A percentile compares a stretch with the other conserved stretches of the same genome.
Conservation (phyloP, 2,113 vertebrate genomes). For the Paramisgurnus dabryanus region DNA sequence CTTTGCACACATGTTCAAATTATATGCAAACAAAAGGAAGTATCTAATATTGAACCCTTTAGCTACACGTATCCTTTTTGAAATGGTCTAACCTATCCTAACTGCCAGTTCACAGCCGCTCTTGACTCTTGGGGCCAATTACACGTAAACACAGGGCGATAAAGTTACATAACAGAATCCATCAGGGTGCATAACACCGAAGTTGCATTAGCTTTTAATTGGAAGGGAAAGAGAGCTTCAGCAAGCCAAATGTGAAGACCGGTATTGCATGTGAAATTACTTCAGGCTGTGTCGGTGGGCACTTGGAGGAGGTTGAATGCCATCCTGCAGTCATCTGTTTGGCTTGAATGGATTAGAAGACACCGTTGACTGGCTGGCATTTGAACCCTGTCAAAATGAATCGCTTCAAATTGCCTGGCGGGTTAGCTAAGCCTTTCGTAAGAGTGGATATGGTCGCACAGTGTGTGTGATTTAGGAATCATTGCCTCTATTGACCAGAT, state of each 20-base stretch:
- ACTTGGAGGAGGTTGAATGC: slow-evolving; percentile 47
- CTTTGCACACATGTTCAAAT: not conserved
- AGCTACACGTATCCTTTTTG: not conserved
- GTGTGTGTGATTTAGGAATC: slow-evolving; percentile 6
- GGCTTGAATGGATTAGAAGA: slow-evolving; percentile 53
- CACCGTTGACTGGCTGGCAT: slow-evolving; percentile 57
- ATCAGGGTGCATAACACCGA: slow-evolving; percentile 1
- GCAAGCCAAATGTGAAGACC: not conserved
- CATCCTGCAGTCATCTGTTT: slow-evolving; percentile 34
- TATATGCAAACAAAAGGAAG: not conserved
- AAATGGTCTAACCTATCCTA: not conserved
- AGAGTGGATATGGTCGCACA: not conserved
- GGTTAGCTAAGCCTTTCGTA: slow-evolving; percentile 34
- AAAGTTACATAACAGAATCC: slow-evolving; percentile 12
- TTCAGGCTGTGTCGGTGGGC: slow-evolving; percentile 8
- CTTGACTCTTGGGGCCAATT: slow-evolving; percentile 26
- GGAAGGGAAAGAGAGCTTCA: not conserved
- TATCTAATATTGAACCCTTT: slow-evolving; percentile 3
- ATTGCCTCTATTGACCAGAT: too few relatives aligned
- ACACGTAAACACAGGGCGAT: slow-evolving; percentile 27
- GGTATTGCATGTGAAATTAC: slow-evolving; percentile 9
- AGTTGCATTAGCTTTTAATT: slow-evolving; percentile 24
- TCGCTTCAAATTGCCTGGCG: slow-evolving; percentile 58
- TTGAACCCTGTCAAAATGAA: slow-evolving; percentile 61
- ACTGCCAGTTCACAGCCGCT: not conserved